phyloP scores from a whole-genome alignment of 2,113 vertebrate genomes.

The Spizaetus ornatus region DNA sequence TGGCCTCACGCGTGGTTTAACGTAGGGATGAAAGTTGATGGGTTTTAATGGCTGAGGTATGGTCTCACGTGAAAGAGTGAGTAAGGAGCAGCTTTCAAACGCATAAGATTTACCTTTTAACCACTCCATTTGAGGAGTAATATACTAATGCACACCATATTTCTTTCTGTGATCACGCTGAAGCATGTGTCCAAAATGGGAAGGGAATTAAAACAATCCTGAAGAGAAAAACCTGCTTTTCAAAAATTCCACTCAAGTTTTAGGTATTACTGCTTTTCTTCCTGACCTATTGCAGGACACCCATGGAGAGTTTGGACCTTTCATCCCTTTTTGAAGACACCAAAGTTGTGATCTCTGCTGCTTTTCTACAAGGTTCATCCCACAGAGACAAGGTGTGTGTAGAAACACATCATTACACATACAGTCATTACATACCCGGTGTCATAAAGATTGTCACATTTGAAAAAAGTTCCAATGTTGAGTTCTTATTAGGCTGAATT shows the following conservation, averaged over 20 bases:
- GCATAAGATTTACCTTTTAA: not conserved
- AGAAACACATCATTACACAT: not conserved
- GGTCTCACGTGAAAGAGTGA: too few relatives aligned
- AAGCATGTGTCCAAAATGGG: not conserved
- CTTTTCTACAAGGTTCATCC: not conserved
- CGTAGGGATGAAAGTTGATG: rapidly evolving
- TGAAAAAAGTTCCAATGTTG: not conserved
- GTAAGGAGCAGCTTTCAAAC: too few relatives aligned
- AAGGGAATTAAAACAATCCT: not conserved
- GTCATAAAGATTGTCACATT: not conserved
- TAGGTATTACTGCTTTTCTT: not conserved
- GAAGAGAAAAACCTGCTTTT: not conserved
- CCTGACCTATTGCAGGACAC: not conserved
- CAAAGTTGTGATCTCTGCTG: not conserved
- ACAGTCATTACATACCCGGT: rapidly evolving
- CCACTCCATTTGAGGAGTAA: rapidly evolving
- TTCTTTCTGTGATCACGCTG: not conserved
- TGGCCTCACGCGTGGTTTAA: rapidly evolving
- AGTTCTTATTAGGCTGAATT: not conserved
- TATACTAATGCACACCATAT: rapidly evolving
- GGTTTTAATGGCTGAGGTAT: not conserved
- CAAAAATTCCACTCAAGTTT: not conserved
- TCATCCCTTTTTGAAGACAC: not conserved
- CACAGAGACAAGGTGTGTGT: not conserved
- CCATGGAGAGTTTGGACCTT: not conserved